Conservation (phyloP, 2,113 vertebrate species). For the Sturnira hondurensis region DNA sequence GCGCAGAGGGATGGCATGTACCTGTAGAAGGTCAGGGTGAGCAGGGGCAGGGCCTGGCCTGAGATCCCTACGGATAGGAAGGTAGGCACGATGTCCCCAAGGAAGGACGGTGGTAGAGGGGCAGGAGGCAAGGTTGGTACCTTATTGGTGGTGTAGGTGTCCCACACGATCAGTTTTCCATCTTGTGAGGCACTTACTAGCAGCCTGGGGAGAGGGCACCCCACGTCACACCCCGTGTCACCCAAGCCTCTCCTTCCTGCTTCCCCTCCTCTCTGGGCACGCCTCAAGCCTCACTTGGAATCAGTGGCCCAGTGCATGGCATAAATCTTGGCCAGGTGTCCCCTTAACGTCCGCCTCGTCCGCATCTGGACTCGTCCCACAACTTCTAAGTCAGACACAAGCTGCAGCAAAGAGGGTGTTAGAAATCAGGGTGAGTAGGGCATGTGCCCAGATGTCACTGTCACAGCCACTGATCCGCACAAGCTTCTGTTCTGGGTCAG, state of each 20-base stretch:
- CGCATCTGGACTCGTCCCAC: slow-evolving; percentile 92
- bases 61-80: background rate
- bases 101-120: background rate
- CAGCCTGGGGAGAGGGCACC: slow-evolving; percentile 80
- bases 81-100: no score
- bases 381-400: slow-evolving; percentile 82
- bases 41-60: fast-evolving
- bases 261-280: background rate
- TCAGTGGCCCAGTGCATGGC: slow-evolving; percentile 97
- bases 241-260: background rate
- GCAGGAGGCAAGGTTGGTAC: slow-evolving; percentile 69
- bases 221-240: background rate
- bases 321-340: slow-evolving; percentile 97
- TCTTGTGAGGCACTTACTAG: slow-evolving; percentile 98
- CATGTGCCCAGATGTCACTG: background rate
- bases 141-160: slow-evolving; percentile 97
- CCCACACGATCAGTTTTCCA: slow-evolving; percentile 98
- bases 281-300: slow-evolving; percentile 85
- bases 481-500: background rate
- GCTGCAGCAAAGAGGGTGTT: slow-evolving; percentile 68
- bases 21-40: slow-evolving; percentile 78
- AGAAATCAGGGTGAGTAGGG: background rate
- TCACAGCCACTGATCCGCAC: background rate
- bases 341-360: slow-evolving; percentile 92
- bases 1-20: slow-evolving; percentile 95